Base-by-base conservation (phyloP, 2,888 invertebrate genomes). In the Acholoe squamosa region DNA sequence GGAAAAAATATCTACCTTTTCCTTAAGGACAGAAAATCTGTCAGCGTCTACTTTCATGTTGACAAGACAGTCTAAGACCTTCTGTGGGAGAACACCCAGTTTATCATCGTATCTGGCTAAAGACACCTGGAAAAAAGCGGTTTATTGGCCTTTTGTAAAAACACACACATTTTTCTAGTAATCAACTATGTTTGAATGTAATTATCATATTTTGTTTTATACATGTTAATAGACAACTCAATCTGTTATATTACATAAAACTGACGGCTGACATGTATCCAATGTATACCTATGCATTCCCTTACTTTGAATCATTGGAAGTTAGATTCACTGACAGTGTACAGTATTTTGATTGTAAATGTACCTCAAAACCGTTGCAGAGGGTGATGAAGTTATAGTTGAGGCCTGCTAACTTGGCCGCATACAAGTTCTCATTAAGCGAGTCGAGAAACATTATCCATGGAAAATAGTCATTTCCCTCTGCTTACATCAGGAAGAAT, bases 11-110 rank as follows among this genome's bases (percentile, higher is more conserved):
- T 19, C 19, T 52, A 86, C 86, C 86, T 86, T 25, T 28, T 86
- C 86, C 19, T 86, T 86, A 25, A 86, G 52, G 22, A 86, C 56
- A 19, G 52, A 0, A 54, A 86, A 86, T 28, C 86, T 52, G 0
- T 86, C 86, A 5, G 86, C 54, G 31, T 86, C 86, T 14, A 86
- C 86, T 16, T 52, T n/a, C 52, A 86, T 54, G 56, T 86, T 7
- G 28, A 86, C 33, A 19, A 86, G 22, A 14, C 54, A 54, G 86
- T 86, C 86, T 28, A 86, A 0, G 0, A 86, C 25, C 56, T 86
- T 86, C 31, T 86, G 86, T 19, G 54, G 54, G 16, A 86, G 86
- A 0, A 86, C 86, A 0, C 54, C 10, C 31, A 86, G 28, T 54
- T 86, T 86, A 54, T 86, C 86, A 31, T 86, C 54, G 86, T 54